Base-by-base conservation (phyloP, 2,888 invertebrate genomes). In the Sesia bembeciformis region DNA sequence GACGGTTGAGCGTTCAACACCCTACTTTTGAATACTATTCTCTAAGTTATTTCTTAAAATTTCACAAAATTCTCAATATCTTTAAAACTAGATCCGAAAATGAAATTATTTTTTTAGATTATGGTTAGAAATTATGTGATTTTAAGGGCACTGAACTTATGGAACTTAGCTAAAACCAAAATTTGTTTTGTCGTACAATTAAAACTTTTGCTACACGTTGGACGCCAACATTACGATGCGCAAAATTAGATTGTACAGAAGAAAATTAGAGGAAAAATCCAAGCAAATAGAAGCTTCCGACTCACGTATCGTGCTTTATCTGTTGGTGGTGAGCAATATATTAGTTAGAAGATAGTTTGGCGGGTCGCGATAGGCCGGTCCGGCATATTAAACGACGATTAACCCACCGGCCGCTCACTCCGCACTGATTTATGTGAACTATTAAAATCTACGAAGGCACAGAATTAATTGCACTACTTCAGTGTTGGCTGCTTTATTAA, bases 371-470 rank as follows among this genome's bases (percentile, higher is more conserved):
- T 73, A 72, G 76, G 73, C 74, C 74, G 74, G 77, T 60, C 78
- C 79, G 78, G 84, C 85, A 87, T 88, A 88, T 88, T 89, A 87
- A 88, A 87, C 83, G 83, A 56, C 84, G 84, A 87, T 88, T 88
- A 87, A 81, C 86, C 88, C 85, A 84, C 85, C 84, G 87, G 82
- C 78, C 76, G 71, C 68, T 67, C 63, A 57, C 59, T 52, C 70
- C 69, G 63, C 71, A 58, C 83, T 88, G 88, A 88, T 88, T 88
- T 88, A 88, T 88, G 86, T 69, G 78, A 87, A 88, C 88, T 88
- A 89, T 89, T 89, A 89, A 89, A 89, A 87, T 86, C 84, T 87
- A 72, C 81, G 87, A 87, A 88, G 85, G 88, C 87, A 78, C 79
- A 84, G 80, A 88, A 89, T 89, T 89, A 89, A 89, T 89, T 84